Conservation (phyloP, 2,797 vertebrate genomes). For the Chelon auratus region DNA sequence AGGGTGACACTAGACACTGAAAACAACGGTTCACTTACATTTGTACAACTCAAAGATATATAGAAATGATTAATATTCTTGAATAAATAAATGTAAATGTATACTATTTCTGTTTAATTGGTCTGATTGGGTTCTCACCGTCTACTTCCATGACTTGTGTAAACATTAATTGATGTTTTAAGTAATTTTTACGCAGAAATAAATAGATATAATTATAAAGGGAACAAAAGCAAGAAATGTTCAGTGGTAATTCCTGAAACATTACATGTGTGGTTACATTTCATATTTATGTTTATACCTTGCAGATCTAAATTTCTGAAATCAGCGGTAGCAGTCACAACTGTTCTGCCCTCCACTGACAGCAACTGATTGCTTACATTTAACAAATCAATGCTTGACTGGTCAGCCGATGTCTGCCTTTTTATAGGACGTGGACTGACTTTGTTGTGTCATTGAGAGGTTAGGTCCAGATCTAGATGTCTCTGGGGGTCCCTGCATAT, state of each 20-base stretch:
- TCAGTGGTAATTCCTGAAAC: neutral
- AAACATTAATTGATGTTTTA: too few relatives aligned
- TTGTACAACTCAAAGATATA: too few relatives aligned
- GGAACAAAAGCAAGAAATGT: neutral
- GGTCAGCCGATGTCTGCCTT: conserved; percentile 69
- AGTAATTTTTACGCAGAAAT: too few relatives aligned
- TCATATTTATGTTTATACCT: neutral
- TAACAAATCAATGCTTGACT: conserved; percentile 63
- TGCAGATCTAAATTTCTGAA: conserved; percentile 27
- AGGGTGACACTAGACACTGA: too few relatives aligned
- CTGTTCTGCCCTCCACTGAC: conserved; percentile 46
- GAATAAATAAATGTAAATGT: too few relatives aligned
- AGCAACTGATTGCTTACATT: conserved; percentile 61
- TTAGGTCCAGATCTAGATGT: conserved; percentile 68
- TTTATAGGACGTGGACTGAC: conserved; percentile 64
- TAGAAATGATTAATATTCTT: too few relatives aligned
- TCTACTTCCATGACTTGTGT: too few relatives aligned
- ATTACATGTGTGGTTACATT: neutral
- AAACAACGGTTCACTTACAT: too few relatives aligned
- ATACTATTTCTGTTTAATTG: too few relatives aligned
- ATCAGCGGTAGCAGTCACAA: conserved; percentile 33
- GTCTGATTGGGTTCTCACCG: too few relatives aligned
- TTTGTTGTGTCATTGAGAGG: conserved; percentile 78
- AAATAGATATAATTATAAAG: too few relatives aligned
- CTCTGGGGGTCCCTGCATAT: conserved; percentile 73